Evolutionary conservation across 1,140 invertebrate genomes (phyloP).

Genomic region (Hyles vespertilio): DNA sequence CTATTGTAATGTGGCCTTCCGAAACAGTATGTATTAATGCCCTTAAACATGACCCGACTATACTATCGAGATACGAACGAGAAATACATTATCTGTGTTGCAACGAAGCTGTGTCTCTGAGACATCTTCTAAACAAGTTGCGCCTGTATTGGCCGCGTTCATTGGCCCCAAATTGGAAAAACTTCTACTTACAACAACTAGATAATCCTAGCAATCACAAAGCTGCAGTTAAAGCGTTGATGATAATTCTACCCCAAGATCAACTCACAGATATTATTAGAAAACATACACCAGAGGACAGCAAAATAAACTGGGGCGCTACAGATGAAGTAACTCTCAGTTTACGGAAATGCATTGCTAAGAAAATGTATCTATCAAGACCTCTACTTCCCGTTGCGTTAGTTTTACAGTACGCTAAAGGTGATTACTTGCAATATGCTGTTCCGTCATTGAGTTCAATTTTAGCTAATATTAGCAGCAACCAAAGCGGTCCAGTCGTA

Average conservation of each 20-base stretch:
- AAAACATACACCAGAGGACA: constrained; percentile 35
- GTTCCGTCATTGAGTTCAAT: constrained; percentile 40
- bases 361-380: constrained; percentile 36
- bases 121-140: constrained; percentile 30
- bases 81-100: constrained; percentile 19
- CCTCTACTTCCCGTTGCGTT: constrained; percentile 32
- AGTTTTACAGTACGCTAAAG: constrained; percentile 39
- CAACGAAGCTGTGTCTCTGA: constrained; percentile 20
- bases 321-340: constrained; percentile 26
- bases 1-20: constrained; percentile 27
- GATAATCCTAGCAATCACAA: constrained; percentile 25
- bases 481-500: constrained; percentile 22
- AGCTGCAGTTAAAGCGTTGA: constrained; percentile 30
- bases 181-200: constrained; percentile 21
- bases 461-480: constrained; percentile 28
- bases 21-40: constrained; percentile 38
- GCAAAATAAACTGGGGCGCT: constrained; percentile 48
- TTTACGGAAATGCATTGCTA: constrained; percentile 40
- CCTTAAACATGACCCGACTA: constrained; percentile 41
- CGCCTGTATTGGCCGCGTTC: constrained; percentile 36
- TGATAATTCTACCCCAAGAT: constrained; percentile 28
- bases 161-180: constrained; percentile 27
- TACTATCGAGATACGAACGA: constrained; percentile 23
- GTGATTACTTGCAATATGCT: constrained; percentile 49
- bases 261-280: constrained; percentile 29